phyloP scores from a whole-genome alignment of 2,888 invertebrate species.

The Metallyticus violacea region DNA sequence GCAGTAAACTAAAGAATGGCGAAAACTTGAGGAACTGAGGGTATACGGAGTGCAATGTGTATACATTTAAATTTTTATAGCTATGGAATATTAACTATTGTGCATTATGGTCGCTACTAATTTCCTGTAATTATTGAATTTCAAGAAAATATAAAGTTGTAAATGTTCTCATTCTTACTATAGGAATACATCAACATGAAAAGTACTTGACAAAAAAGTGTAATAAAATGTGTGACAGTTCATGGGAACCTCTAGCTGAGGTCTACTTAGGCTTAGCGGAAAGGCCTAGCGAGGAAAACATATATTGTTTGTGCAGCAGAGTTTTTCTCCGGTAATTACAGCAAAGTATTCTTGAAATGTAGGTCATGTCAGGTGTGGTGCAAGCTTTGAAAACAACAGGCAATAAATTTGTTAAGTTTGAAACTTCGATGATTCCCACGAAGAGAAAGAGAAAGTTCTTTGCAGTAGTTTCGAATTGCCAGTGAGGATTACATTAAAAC shows the following conservation, averaged over 20 bases:
- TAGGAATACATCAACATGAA: not conserved
- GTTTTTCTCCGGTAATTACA: conserved; percentile 60
- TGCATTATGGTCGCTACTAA: not conserved
- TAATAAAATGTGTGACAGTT: conserved; percentile 50
- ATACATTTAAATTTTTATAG: too few relatives aligned
- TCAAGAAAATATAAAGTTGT: not conserved
- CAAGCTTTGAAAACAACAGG: not conserved
- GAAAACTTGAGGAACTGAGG: too few relatives aligned
- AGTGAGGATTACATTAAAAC: too few relatives aligned
- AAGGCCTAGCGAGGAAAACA: conserved; percentile 53
- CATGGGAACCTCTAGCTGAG: conserved; percentile 68
- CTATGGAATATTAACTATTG: too few relatives aligned
- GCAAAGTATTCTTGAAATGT: not conserved
- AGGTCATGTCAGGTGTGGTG: not conserved
- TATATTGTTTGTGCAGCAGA: conserved; percentile 69
- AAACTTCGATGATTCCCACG: not conserved
- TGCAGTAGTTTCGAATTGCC: not conserved
- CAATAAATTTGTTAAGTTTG: not conserved
- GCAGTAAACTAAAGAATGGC: too few relatives aligned
- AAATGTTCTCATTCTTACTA: not conserved
- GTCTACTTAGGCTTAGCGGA: conserved; percentile 52
- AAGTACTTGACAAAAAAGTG: not conserved
- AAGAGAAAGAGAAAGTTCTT: not conserved
- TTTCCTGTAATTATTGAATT: not conserved
- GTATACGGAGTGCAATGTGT: too few relatives aligned